phyloP scores from a whole-genome alignment of 2,888 invertebrate species.

The Sphinx pinastri region DNA sequence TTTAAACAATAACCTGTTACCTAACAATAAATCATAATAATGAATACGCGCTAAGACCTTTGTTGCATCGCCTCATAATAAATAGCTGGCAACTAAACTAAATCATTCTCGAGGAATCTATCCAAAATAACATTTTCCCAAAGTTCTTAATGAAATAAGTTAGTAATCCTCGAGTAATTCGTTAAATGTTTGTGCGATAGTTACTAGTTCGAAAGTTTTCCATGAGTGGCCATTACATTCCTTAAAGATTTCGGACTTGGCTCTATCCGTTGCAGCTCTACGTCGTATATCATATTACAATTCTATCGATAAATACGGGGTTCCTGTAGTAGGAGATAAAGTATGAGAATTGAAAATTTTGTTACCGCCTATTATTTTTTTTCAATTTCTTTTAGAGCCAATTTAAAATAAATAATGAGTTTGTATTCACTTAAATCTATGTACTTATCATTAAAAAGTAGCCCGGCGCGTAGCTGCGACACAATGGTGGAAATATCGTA shows the following conservation, averaged over 20 bases:
- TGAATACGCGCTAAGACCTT: not conserved
- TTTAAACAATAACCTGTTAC: no score
- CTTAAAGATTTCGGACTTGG: slow-evolving; percentile 40
- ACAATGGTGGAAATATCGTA: no score
- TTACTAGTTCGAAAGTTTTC: slow-evolving; percentile 55
- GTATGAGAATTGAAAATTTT: no score
- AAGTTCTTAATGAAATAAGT: slow-evolving; percentile 79
- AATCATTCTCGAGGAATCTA: slow-evolving; percentile 69
- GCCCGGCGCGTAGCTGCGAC: no score
- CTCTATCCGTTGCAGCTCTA: not conserved
- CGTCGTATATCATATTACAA: not conserved
- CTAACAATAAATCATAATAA: no score
- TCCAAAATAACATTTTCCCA: slow-evolving; percentile 70
- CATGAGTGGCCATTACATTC: slow-evolving; percentile 50
- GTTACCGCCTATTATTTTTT: no score
- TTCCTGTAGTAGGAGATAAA: no score
- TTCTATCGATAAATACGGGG: not conserved
- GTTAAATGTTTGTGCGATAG: slow-evolving; percentile 70
- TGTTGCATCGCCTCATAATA: not conserved
- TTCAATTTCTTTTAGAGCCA: no score
- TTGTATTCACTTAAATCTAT: no score
- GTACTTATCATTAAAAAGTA: no score
- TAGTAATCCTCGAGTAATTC: slow-evolving; percentile 74
- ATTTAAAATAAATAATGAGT: no score
- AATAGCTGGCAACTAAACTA: slow-evolving; percentile 54